Evolutionary conservation across 2,797 vertebrate genomes (phyloP).

Genomic region (Pipistrellus pipistrellus): DNA sequence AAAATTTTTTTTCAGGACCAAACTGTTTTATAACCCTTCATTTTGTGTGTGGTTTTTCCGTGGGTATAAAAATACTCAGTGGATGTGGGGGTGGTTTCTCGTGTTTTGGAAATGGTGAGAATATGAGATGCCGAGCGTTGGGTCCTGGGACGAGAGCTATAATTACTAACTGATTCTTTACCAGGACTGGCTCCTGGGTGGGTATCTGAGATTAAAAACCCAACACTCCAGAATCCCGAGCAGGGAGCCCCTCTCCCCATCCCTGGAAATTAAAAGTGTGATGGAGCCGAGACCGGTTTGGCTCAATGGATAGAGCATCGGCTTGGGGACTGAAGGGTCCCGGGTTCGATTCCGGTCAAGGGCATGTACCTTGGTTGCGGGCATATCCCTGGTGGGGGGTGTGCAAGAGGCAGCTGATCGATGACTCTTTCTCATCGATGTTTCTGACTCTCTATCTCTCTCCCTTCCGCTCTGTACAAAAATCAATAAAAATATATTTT

Average conservation of each 20-base stretch:
- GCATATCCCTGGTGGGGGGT: too few species aligned
- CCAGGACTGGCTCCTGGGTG: slow-evolving; percentile 55
- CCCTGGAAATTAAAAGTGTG: neutral
- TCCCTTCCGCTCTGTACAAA: too few species aligned
- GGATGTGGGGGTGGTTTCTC: slow-evolving; percentile 81
- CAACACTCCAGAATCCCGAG: neutral
- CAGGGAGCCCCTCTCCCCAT: neutral
- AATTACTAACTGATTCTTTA: slow-evolving; percentile 73
- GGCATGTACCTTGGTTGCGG: too few species aligned
- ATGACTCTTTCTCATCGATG: too few species aligned
- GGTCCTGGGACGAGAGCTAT: slow-evolving; percentile 74
- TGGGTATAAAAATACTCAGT: slow-evolving; percentile 81
- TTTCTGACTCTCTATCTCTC: too few species aligned
- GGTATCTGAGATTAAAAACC: slow-evolving; percentile 63
- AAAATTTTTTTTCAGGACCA: slow-evolving; percentile 6
- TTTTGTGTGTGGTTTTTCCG: slow-evolving; percentile 79
- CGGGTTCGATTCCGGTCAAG: too few species aligned
- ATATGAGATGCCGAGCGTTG: slow-evolving; percentile 76
- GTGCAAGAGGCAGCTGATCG: too few species aligned
- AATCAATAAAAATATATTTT: too few species aligned
- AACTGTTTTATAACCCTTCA: slow-evolving; percentile 77
- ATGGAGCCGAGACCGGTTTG: too few species aligned
- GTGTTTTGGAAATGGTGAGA: slow-evolving; percentile 79
- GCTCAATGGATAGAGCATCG: too few species aligned
- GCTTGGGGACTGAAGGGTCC: too few species aligned